Conservation (phyloP, 2,113 vertebrate species). For the Pollachius pollachius region DNA sequence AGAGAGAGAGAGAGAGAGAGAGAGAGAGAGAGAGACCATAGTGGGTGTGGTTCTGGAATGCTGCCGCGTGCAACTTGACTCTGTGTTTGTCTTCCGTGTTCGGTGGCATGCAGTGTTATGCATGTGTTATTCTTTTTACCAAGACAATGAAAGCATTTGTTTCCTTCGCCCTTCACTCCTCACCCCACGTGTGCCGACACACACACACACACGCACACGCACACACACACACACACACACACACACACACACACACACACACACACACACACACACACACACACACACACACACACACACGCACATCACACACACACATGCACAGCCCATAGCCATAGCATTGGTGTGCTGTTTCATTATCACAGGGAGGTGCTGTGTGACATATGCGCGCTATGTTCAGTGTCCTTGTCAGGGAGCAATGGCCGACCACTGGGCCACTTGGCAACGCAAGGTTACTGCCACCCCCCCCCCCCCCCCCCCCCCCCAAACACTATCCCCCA, state of each 20-base stretch:
- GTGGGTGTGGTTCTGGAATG: constrained; percentile 53
- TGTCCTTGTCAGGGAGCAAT: constrained; percentile 32
- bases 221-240: constrained; percentile 9
- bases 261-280: constrained; percentile 21
- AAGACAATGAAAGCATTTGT: constrained; percentile 60
- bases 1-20: constrained; percentile 9
- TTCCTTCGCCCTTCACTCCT: constrained; percentile 25
- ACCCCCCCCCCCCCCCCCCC: constrained; percentile 23
- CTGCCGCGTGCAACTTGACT: constrained; percentile 50
- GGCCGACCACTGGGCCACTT: constrained; percentile 29
- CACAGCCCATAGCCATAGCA: constrained; percentile 23
- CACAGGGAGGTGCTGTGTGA: constrained; percentile 26
- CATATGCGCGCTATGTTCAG: constrained; percentile 50
- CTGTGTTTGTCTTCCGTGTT: constrained; percentile 51
- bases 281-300: constrained; percentile 24
- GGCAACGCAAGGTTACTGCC: constrained; percentile 6
- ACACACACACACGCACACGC: constrained; percentile 25
- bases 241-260: constrained; percentile 19
- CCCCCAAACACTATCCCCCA: constrained; percentile 21
- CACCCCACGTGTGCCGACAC: not conserved
- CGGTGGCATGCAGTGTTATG: constrained; percentile 55
- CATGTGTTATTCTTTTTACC: constrained; percentile 48
- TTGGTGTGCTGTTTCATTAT: constrained; percentile 21
- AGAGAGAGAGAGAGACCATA: constrained; percentile 17
- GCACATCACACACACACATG: constrained; percentile 12